Evolutionary conservation across 2,888 invertebrate species (phyloP), one percentile per base, ranked within the genome.

Genomic region (Oscheius sp.): DNA sequence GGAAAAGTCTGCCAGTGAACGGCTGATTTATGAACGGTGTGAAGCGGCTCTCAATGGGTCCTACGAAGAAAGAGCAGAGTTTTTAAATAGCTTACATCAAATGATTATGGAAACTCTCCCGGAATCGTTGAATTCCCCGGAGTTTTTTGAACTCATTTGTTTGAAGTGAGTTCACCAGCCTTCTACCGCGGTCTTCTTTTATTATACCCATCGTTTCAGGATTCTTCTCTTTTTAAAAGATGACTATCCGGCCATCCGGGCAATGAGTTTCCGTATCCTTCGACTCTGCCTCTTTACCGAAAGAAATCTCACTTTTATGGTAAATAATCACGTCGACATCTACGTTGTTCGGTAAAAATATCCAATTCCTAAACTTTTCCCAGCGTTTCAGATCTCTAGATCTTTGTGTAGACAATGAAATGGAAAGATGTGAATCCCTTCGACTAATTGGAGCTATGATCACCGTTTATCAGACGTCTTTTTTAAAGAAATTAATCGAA

Each of bases 321-420:
- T 83, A 3, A 79, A 74, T n/a, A 68, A 72, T 9, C 80, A 83
- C 61, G 76, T 77, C 12, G 83, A 83, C 53, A 83, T 81, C 63
- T 83, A 77, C 49, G 75, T 81, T 3, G 77, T 83, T n/a, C 25
- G 79, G 79, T 79, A 18, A 35, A 45, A 1, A n/a, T 66, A 58
- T 18, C n/a, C 0, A 23, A 18, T 12, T 45, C 21, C 25, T 35
- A n/a, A n/a, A n/a, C n/a, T n/a, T n/a, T n/a, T n/a, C n/a, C n/a
- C n/a, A n/a, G n/a, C n/a, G n/a, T n/a, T 90, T 86, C 83, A 94
- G 95, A 87, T 95, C 95, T 80, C 92, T 97, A 89, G 97, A 97
- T 90, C 91, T 96, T 77, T 92, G 93, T 89, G 91, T 95, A 61
- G 93, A 93, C 85, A 95, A 95, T 89, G 90, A 91, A 75, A 89